Evolutionary conservation across 2,113 vertebrate genomes (phyloP).

Genomic region (Azemiops feae): DNA sequence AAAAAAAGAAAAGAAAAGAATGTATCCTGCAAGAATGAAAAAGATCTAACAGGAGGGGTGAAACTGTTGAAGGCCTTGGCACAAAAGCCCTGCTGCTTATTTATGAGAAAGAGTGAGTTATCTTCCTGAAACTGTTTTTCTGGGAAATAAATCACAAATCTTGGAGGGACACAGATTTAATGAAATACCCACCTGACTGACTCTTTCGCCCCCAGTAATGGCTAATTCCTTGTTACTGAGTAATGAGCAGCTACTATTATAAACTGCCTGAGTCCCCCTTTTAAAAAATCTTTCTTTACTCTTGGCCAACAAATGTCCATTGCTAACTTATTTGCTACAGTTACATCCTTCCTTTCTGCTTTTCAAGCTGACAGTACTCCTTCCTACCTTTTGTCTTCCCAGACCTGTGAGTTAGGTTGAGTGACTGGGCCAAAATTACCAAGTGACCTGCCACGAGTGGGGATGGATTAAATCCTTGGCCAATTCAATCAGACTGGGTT

Average conservation of each 20-base stretch:
- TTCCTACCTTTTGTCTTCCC: neutral
- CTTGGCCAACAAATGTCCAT: neutral
- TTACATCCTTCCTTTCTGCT: neutral
- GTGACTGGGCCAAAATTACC: neutral
- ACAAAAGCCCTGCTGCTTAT: conserved; percentile 56
- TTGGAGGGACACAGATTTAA: conserved; percentile 48
- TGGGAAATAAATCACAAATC: conserved; percentile 38
- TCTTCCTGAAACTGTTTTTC: conserved; percentile 62
- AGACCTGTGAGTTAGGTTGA: neutral
- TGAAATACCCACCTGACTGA: conserved; percentile 28
- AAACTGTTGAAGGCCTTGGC: conserved; percentile 61
- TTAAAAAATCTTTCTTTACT: neutral
- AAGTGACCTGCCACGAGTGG: neutral
- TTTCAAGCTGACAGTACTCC: neutral
- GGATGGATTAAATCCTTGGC: neutral
- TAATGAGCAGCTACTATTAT: neutral
- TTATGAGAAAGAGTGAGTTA: conserved; percentile 61
- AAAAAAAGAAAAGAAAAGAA: conserved; percentile 7
- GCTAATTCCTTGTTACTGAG: accelerated
- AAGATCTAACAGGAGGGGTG: conserved; percentile 46
- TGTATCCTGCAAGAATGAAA: conserved; percentile 46
- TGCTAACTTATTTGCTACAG: neutral
- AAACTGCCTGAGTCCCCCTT: neutral
- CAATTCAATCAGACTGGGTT: neutral
- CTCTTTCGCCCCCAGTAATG: neutral